Percentiles rank a stretch among this genome's conserved stretches.
Evolutionary conservation across 2,113 vertebrate genomes (phyloP).

Genomic region (Donacobius atricapilla): DNA sequence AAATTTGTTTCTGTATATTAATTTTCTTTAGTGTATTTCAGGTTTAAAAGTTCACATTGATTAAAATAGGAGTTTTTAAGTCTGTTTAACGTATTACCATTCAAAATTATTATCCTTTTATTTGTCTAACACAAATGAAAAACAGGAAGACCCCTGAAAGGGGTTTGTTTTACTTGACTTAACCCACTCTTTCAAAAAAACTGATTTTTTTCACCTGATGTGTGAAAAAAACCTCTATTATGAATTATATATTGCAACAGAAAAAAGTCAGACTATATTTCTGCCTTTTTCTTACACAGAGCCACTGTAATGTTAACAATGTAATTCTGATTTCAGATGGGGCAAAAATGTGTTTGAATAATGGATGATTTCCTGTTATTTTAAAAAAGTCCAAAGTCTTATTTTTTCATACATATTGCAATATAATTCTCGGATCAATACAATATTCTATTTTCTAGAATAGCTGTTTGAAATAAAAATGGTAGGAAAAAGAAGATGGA

Average conservation of each 20-base stretch:
- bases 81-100: background rate
- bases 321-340: background rate
- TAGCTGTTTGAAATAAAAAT: background rate
- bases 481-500: background rate
- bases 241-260: background rate
- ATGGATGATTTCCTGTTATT: background rate
- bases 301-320: background rate
- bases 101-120: background rate
- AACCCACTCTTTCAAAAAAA: background rate
- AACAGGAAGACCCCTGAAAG: background rate
- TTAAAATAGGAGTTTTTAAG: background rate
- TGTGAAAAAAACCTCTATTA: background rate
- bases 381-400: background rate
- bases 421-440: background rate
- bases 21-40: background rate
- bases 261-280: background rate
- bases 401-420: background rate
- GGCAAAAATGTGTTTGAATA: background rate
- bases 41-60: background rate
- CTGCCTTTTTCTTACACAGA: background rate
- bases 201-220: accelerated
- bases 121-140: background rate
- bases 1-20: background rate
- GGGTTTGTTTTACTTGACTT: background rate
- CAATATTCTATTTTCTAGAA: background rate